Conservation (phyloP, 2,888 invertebrate genomes). For the Lochmaea crataegi region DNA sequence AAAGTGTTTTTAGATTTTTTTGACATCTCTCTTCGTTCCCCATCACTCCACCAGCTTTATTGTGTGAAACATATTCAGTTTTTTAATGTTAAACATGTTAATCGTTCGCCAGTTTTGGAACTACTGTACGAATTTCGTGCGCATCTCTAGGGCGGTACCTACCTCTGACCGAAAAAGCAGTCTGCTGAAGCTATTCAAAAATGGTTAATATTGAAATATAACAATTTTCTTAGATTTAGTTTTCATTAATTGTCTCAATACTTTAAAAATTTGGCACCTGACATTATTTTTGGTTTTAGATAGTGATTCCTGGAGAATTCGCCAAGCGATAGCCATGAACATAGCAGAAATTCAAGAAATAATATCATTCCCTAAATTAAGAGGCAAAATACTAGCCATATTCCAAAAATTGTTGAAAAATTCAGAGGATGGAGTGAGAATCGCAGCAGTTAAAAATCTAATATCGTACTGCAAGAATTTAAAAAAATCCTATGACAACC, state of each 20-base stretch:
- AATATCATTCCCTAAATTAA: constrained; percentile 48
- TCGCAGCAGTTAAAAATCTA: constrained; percentile 53
- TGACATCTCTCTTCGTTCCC: no score
- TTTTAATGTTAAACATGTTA: no score
- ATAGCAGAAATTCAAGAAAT: constrained; percentile 54
- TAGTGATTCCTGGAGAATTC: constrained; percentile 58
- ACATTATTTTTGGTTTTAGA: constrained; percentile 47
- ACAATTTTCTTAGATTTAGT: not conserved
- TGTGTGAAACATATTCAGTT: no score
- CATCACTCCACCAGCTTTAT: no score
- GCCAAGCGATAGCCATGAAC: constrained; percentile 54
- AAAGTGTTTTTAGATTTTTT: no score
- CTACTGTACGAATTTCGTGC: no score
- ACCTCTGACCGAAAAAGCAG: no score
- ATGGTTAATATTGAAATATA: not conserved
- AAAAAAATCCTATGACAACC: constrained; percentile 50
- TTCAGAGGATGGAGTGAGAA: constrained; percentile 55
- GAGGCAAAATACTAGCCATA: constrained; percentile 53
- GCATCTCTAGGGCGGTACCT: no score
- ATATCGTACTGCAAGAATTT: constrained; percentile 53
- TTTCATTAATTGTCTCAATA: not conserved
- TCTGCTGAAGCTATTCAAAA: no score
- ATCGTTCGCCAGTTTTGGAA: no score
- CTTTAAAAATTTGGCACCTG: no score
- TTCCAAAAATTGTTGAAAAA: constrained; percentile 57